Evolutionary conservation across 2,888 invertebrate species (phyloP).

Genomic region (Drosophila tanythrix): DNA sequence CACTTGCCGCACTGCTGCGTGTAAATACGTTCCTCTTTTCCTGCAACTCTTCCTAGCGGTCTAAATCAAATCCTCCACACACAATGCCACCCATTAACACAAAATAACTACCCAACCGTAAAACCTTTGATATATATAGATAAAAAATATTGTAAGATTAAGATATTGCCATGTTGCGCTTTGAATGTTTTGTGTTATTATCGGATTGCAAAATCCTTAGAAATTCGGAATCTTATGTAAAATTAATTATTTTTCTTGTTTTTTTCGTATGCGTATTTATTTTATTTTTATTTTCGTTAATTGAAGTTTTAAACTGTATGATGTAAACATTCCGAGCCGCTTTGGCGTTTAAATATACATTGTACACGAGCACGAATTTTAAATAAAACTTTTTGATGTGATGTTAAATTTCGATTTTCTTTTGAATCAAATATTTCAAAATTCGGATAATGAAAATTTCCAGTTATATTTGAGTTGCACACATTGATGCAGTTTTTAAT

Average conservation of each 20-base stretch:
- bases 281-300: conserved; percentile 30
- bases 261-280: conserved; percentile 45
- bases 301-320: conserved; percentile 37
- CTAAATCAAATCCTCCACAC: conserved; percentile 62
- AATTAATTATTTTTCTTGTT: conserved; percentile 30
- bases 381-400: conserved; percentile 58
- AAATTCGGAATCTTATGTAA: conserved; percentile 27
- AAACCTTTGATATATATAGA: conserved; percentile 17
- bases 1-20: conserved; percentile 19
- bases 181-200: conserved; percentile 53
- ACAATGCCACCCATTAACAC: conserved; percentile 14
- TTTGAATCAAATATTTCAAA: neutral
- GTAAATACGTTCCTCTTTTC: conserved; percentile 20
- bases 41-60: conserved; percentile 56
- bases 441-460: neutral
- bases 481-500: neutral
- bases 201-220: conserved; percentile 12
- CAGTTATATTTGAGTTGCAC: neutral
- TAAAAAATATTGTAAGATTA: conserved; percentile 8
- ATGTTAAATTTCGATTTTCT: conserved; percentile 25
- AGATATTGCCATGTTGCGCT: conserved; percentile 27
- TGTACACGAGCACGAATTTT: conserved; percentile 57
- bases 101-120: conserved; percentile 16
- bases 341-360: conserved; percentile 32
- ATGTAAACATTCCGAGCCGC: conserved; percentile 70